Base-by-base conservation (phyloP, 2,113 vertebrate species). In the Plotosus lineatus region DNA sequence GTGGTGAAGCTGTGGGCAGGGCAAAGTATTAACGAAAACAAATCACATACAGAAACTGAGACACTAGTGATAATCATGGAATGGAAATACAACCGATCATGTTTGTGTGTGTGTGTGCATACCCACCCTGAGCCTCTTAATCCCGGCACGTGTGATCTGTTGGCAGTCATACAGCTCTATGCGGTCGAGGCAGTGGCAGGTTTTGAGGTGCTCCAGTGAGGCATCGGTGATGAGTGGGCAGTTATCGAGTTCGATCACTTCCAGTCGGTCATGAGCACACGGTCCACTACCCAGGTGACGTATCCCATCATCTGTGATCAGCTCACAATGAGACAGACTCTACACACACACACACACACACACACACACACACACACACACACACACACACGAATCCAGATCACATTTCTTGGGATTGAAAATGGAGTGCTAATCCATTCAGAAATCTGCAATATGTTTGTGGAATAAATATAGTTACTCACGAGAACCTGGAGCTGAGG, bases 101-200 rank as follows among this genome's bases (percentile, higher is more conserved):
- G 51, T 40, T 51, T 4, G 65, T 58, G 38, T 77, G 42, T 61
- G 48, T 28, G 21, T 42, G 21, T 21, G 31, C 19, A 36, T 10
- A 76, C 92, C 94, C 91, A 99, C 98, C 94, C 96, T 93, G 91
- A 99, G 95, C 92, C 98, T 97, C 91, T 99, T 99, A 92, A 99
- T 99, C 28, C 98, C 98, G 0, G 97, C 98, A 28, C 98, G 93
- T 0, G 97, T 95, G 91, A 99, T 99, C 82, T 99, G 98, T 91
- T 99, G 98, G 89, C 98, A 99, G 94, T 99, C 98, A 44, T 99
- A 99, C 21, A 99, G 95, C 85, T 99, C 98, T 75, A 99, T 98
- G 89, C 97, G 95, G 89, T 99, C 96, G 85, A 99, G 91, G 88
- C 96, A 97, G 86, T 98, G 97, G 90, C 98, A 99, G 89, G 91